Percentiles rank a stretch among this genome's conserved stretches.
These are phyloP conservation scores for Gymnoscopelus braueri DNA, from an alignment of 2,797 vertebrate species.

Conservation along the genomic window DNA sequence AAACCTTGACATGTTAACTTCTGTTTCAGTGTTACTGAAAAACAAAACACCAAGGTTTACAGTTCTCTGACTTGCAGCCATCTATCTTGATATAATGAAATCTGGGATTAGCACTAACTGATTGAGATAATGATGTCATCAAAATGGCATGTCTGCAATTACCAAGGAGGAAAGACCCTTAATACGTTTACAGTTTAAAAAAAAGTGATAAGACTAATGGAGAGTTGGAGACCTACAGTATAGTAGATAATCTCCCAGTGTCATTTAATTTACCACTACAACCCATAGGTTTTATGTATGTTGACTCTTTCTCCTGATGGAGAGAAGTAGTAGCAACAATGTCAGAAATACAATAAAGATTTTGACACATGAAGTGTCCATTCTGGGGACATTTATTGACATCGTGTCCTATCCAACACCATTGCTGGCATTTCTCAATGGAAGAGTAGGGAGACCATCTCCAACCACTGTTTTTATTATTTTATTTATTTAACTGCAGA, in stretches of 20 bases:
- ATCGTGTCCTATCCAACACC: too few species aligned
- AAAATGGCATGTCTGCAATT: slow-evolving; percentile 48
- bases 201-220: slow-evolving; percentile 60
- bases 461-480: too few species aligned
- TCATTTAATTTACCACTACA: too few species aligned
- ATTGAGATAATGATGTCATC: slow-evolving; percentile 43
- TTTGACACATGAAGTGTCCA: too few species aligned
- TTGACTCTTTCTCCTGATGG: too few species aligned
- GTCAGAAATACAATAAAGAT: too few species aligned
- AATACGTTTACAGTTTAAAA: slow-evolving; percentile 31
- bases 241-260: slow-evolving; percentile 43
- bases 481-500: too few species aligned
- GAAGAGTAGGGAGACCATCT: too few species aligned
- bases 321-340: background rate
- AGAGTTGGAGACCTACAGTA: slow-evolving; percentile 3
- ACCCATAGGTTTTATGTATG: too few species aligned
- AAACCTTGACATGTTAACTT: slow-evolving; percentile 1
- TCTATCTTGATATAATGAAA: slow-evolving; percentile 26
- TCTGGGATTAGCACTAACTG: slow-evolving; percentile 31
- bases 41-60: background rate
- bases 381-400: too few species aligned
- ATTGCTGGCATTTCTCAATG: too few species aligned
- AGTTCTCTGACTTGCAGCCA: slow-evolving; percentile 4
- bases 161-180: slow-evolving; percentile 33
- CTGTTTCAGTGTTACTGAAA: slow-evolving; percentile 6